Conservation (phyloP, 1,140 invertebrate genomes). For the Bombus difficillimus region DNA sequence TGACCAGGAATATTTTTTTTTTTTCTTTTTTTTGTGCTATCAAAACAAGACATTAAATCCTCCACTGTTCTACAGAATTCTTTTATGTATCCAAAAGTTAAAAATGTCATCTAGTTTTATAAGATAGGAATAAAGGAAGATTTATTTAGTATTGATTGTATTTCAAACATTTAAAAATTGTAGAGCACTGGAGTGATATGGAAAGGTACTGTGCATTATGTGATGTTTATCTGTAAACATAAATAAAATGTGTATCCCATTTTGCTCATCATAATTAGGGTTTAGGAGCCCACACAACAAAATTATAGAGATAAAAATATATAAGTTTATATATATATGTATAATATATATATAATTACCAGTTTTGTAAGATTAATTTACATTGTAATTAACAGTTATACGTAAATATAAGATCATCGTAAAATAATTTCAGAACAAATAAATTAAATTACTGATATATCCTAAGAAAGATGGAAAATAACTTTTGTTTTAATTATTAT, state of each 20-base stretch:
- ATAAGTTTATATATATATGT: not conserved
- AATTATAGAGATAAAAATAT: conserved; percentile 27
- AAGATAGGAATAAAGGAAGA: not conserved
- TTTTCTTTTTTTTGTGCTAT: not conserved
- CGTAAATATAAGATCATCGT: conserved; percentile 8
- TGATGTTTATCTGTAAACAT: conserved; percentile 69
- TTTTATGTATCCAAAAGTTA: not conserved
- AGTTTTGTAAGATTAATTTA: conserved; percentile 38
- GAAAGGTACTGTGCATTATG: conserved; percentile 54
- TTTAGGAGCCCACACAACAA: conserved; percentile 32
- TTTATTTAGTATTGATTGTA: conserved; percentile 34
- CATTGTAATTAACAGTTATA: conserved; percentile 35
- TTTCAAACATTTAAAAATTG: conserved; percentile 44
- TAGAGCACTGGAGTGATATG: conserved; percentile 40
- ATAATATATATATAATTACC: conserved; percentile 29
- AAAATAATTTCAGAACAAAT: conserved; percentile 18
- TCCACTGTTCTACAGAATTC: conserved; percentile 28
- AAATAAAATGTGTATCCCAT: conserved; percentile 52
- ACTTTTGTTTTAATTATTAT: conserved; percentile 21
- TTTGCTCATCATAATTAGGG: conserved; percentile 57
- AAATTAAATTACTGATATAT: conserved; percentile 27
- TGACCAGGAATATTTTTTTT: conserved; percentile 15
- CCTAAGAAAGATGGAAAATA: not conserved
- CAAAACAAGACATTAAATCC: conserved; percentile 19
- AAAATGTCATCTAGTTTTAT: not conserved